Evolutionary conservation across 2,113 vertebrate species (phyloP), one percentile per base, ranked within the genome.

Genomic region (Petrocephalus zakoni): DNA sequence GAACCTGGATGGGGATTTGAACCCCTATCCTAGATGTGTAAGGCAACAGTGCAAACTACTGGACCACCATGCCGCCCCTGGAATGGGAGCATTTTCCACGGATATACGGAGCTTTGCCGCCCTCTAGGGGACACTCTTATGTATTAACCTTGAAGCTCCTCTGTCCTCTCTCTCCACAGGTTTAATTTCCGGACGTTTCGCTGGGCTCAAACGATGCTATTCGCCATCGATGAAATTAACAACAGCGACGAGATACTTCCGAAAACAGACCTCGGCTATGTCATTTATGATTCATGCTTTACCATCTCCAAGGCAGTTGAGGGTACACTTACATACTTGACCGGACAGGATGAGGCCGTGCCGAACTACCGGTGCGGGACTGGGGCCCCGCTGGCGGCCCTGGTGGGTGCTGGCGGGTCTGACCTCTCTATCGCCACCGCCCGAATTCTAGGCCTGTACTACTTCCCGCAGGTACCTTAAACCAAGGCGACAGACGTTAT

Each of bases 151-250:
- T 88, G 22, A 64, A 22, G n/a, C 46, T 84, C 52, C 6, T 29
- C 22, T 34, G 82, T 29, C 64, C 49, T 11, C 11, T 64, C 91
- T 46, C 68, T 90, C 75, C 88, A 4, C 93, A 98, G 97, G 72
- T 97, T 98, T 92, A 97, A 97, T 91, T 97, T 96, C 89, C 91
- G 95, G 0, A 94, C 96, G 9, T 97, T 97, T 93, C 93, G 93
- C 83, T 97, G 97, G 96, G 94, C 96, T 72, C 96, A 96, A 93
- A 95, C 96, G 47, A 97, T 97, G 96, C 95, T 97, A 90, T 97
- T 96, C 89, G 96, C 95, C 4, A 94, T 97, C 82, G 87, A 95
- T 1, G 96, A 97, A 92, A 96, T 97, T n/a, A 97, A 97, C 51
- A 8, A 83, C 0, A 94, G 89, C 21, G 0, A 25, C 0, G 95